Base-by-base conservation (phyloP, 2,113 vertebrate species). In the Sitta europaea region DNA sequence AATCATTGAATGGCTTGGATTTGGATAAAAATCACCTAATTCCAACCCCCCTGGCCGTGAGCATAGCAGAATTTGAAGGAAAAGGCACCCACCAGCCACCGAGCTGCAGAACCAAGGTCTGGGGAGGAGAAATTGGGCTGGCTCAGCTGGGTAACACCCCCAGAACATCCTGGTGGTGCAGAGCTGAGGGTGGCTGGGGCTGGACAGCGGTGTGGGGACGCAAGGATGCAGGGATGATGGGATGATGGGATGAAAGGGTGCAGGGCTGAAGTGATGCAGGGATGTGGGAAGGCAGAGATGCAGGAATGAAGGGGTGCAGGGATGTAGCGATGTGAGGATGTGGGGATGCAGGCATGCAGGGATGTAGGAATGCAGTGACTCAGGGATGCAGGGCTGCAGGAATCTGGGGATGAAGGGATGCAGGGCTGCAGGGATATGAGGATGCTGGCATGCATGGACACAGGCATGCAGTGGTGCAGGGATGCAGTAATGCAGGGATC, bases 321-420 rank as follows among this genome's bases (percentile, higher is more conserved):
- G 47, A 23, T 35, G 11, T 3, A 22, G 23, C 14, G 33, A 50
- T 13, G 1, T 3, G 12, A 17, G 17, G 17, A 28, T 5, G 7
- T 6, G 0, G 35, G 36, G 58, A 1, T 3, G 11, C 2, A 5
- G 19, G 22, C 12, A 24, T 8, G 3, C 3, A 16, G 18, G 25
- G 12, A 21, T 61, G 11, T 6, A 4, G 38, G 4, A 10, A 38
- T 6, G 2, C 10, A 21, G 28, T 28, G n/a, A 11, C 5, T 1
- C 17, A 18, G 16, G 13, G 38, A 5, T 10, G 2, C 2, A 5
- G 21, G 15, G 9, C 14, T 6, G 4, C 2, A 11, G n/a, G 15
- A 5, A 11, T 2, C 0, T 0, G 8, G 21, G 42, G 14, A 36
- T 7, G 1, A 0, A 1, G 3, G 15, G 2, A 11, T 5, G 2